Evolutionary conservation across 37 sponge, comb jelly and placozoan genomes (phyloP).

Genomic region (Beroe ovata): DNA sequence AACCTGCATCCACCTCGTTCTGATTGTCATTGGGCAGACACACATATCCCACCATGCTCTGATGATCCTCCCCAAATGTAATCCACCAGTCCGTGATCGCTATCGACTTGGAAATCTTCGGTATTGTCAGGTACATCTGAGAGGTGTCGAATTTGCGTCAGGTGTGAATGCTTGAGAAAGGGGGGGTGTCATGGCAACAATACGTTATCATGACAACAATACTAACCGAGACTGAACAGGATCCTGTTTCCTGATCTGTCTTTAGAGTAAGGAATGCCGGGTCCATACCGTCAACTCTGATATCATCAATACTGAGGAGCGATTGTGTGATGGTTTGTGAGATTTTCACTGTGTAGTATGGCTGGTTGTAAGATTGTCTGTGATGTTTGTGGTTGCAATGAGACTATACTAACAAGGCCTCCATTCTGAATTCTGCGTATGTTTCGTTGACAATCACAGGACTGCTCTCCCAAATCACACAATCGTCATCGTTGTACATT

Average conservation of each 20-base stretch:
- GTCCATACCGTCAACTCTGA: constrained; percentile 13
- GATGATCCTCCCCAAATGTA: constrained; percentile 10
- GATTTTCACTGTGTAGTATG: too few relatives aligned
- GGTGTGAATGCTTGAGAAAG: too few relatives aligned
- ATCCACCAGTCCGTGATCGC: constrained; percentile 26
- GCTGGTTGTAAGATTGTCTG: too few relatives aligned
- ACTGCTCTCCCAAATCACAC: neutral
- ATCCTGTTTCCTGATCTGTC: neutral
- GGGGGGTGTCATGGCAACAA: too few relatives aligned
- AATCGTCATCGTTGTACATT: constrained; percentile 30
- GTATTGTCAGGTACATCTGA: constrained; percentile 6
- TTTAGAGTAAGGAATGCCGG: neutral
- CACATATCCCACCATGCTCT: constrained; percentile 38
- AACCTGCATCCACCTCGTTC: neutral
- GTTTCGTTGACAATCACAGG: neutral
- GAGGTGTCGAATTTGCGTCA: too few relatives aligned
- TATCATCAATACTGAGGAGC: neutral
- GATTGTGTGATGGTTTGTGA: too few relatives aligned
- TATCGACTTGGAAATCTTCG: neutral
- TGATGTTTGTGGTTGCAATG: too few relatives aligned
- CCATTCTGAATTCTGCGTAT: neutral
- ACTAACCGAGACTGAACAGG: constrained; percentile 23
- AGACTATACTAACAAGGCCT: constrained; percentile 28
- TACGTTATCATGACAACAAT: too few relatives aligned
- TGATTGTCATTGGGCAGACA: constrained; percentile 5